These are phyloP conservation scores for Clostera curtula DNA, from an alignment of 2,888 invertebrate genomes.

Conservation along the genomic window DNA sequence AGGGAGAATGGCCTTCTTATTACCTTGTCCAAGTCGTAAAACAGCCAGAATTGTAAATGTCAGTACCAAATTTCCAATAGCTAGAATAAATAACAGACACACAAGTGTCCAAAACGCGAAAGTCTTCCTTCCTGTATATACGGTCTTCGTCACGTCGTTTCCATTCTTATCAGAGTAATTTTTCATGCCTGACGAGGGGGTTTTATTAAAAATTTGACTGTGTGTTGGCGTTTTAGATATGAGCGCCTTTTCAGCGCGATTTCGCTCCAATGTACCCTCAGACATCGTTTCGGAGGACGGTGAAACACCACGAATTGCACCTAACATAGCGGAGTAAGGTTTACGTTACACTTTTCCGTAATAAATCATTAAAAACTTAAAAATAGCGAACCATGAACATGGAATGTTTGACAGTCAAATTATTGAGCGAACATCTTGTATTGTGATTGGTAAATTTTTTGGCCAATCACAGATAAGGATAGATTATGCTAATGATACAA, in stretches of 20 bases:
- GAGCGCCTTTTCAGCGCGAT: constrained; percentile 57
- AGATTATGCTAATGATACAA: not conserved
- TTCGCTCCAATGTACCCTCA: constrained; percentile 52
- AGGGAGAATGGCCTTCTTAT: constrained; percentile 3
- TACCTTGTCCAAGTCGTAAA: constrained; percentile 81
- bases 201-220: constrained; percentile 40
- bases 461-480: constrained; percentile 25
- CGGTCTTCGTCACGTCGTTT: constrained; percentile 53
- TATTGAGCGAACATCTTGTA: constrained; percentile 48
- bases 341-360: constrained; percentile 20
- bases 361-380: constrained; percentile 36
- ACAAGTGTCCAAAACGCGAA: constrained; percentile 88
- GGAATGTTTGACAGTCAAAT: constrained; percentile 45
- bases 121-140: constrained; percentile 72
- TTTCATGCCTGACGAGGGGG: constrained; percentile 32
- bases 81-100: constrained; percentile 79
- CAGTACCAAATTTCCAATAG: constrained; percentile 85
- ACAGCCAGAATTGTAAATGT: constrained; percentile 89
- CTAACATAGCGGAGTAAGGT: constrained; percentile 35
- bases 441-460: constrained; percentile 32
- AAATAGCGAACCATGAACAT: constrained; percentile 44
- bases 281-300: constrained; percentile 62
- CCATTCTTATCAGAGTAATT: constrained; percentile 67
- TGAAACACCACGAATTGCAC: constrained; percentile 50
- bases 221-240: constrained; percentile 53